Evolutionary conservation across 2,113 vertebrate genomes (phyloP), one percentile per base, ranked within the genome.

Genomic region (Sylvia atricapilla): DNA sequence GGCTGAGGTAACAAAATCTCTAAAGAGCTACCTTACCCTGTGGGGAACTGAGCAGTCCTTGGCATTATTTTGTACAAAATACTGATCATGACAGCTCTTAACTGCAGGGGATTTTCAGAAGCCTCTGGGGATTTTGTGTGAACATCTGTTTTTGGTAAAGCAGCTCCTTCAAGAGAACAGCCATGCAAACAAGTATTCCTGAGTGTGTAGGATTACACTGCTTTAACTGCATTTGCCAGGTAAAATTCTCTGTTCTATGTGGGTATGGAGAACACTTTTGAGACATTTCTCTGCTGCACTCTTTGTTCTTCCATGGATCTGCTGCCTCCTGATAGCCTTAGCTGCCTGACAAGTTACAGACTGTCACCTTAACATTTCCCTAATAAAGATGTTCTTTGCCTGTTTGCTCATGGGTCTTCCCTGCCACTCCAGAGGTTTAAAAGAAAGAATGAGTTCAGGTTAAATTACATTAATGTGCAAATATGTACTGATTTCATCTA

Each of bases 381-480:
- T 84, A 87, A 85, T 92, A 78, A 89, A 95, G 83, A 89, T 73
- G 47, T 89, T 77, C 84, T 90, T 90, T 87, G 41, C 52, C 69
- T 94, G 46, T 94, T 93, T 87, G 84, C 95, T 95, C 76, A 31
- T 88, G 91, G 81, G 88, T 87, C 70, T 87, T 95, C 60, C 43
- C 72, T 86, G 46, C 53, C 68, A 64, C 90, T 95, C 86, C 30
- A 76, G 92, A 68, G 93, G 63, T 83, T 90, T 93, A 59, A 90
- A 94, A 93, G 92, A 90, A 60, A 93, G 88, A 93, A 86, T 43
- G 67, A 84, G 73, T 96, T 92, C 78, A 81, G 81, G 86, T 93
- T 94, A 95, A 97, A 91, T 96, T 94, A 90, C 91, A 68, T 90
- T 95, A 95, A 96, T 80, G 88, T 93, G 92, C 85, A 97, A 96